Percentiles rank a stretch among this genome's conserved stretches.
phyloP scores from a whole-genome alignment of 2,797 vertebrate species.

The Mormyrus hasselquistii region DNA sequence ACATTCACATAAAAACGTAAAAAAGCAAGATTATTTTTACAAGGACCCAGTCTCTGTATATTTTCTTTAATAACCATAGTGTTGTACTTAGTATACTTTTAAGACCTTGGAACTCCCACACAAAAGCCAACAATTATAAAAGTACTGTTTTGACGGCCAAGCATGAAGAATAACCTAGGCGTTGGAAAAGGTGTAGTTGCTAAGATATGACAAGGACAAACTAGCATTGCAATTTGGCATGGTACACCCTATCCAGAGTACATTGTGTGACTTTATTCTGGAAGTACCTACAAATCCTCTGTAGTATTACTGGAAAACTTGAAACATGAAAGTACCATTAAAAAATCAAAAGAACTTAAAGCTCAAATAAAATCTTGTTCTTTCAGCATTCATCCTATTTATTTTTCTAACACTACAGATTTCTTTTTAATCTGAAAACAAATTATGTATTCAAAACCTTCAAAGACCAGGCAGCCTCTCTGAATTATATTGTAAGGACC shows the following conservation, averaged over 20 bases:
- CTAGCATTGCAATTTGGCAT: neutral
- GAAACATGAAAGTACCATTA: neutral
- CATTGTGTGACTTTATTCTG: neutral
- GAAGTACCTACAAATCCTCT: neutral
- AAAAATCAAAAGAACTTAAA: neutral
- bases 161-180: neutral
- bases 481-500: neutral
- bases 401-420: neutral
- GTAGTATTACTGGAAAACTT: neutral
- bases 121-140: slow-evolving; percentile 9
- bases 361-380: neutral
- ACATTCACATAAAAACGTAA: neutral
- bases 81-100: neutral
- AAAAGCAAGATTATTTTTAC: slow-evolving; percentile 1
- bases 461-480: neutral
- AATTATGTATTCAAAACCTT: neutral
- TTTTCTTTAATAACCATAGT: slow-evolving; percentile 3
- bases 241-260: neutral
- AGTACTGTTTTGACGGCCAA: slow-evolving; percentile 3
- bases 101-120: neutral
- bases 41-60: neutral
- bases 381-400: neutral
- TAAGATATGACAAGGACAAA: neutral
- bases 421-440: neutral
- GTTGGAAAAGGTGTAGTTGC: neutral